Conservation (phyloP, 2,113 vertebrate genomes). For the Choloepus hoffmanni region DNA sequence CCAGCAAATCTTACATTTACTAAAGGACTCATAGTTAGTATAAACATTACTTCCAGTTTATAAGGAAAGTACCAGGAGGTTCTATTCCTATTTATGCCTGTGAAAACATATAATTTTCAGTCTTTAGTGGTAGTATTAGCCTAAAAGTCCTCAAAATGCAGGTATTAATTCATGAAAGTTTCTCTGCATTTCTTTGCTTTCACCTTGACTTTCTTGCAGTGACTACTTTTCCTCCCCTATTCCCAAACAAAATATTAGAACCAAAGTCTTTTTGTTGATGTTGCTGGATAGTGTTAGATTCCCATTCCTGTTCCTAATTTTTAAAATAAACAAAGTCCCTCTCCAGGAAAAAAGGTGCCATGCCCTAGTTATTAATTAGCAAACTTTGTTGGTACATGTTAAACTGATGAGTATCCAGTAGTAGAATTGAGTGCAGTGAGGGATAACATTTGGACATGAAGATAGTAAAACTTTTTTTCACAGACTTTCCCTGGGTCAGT, state of each 20-base stretch:
- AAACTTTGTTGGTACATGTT: not conserved
- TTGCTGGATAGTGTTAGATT: slow-evolving; percentile 1
- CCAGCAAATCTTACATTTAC: slow-evolving; percentile 37
- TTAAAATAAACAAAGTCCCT: not conserved
- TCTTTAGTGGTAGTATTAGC: not conserved
- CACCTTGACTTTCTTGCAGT: not conserved
- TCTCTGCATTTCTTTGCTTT: not conserved
- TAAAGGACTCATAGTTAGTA: not conserved
- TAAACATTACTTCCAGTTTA: slow-evolving; percentile 44
- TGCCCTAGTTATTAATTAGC: not conserved
- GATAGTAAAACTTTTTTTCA: not conserved
- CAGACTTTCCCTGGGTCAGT: not conserved
- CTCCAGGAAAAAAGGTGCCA: not conserved
- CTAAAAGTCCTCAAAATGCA: not conserved
- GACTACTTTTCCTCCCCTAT: not conserved
- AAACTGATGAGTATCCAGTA: not conserved
- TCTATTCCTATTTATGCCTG: not conserved
- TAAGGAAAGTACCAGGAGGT: not conserved
- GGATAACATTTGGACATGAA: not conserved
- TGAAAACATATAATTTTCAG: not conserved
- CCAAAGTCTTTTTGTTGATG: not conserved
- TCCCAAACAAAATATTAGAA: not conserved
- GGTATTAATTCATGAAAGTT: not conserved
- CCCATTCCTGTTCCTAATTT: slow-evolving; percentile 26
- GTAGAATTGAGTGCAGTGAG: not conserved